Conservation (phyloP, 2,888 invertebrate species). For the Spodoptera picta region DNA sequence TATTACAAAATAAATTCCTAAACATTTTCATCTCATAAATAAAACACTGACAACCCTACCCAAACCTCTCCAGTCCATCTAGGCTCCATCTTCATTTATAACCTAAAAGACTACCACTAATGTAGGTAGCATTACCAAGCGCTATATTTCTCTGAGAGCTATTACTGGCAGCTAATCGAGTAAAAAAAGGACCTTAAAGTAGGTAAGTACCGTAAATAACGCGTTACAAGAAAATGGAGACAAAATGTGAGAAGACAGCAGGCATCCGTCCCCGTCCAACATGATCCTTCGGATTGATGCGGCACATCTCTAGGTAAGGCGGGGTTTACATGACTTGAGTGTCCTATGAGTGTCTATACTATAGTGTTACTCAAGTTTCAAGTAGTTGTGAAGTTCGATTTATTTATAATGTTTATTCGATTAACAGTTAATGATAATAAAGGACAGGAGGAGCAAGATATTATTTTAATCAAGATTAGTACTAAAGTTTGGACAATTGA, state of each 20-base stretch:
- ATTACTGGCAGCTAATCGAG: conserved; percentile 35
- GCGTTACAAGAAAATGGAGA: conserved; percentile 49
- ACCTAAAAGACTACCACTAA: too few species aligned
- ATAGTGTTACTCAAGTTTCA: not conserved
- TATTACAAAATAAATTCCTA: too few species aligned
- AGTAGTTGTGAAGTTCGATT: too few species aligned
- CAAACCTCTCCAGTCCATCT: too few species aligned
- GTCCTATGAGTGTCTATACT: not conserved
- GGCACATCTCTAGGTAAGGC: conserved; percentile 38
- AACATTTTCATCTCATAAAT: too few species aligned
- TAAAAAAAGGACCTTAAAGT: conserved; percentile 33
- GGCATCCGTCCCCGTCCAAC: conserved; percentile 50
- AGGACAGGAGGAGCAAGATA: not conserved
- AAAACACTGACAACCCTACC: too few species aligned
- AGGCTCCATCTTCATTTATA: too few species aligned
- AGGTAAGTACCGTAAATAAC: conserved; percentile 48
- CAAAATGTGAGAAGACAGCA: conserved; percentile 52
- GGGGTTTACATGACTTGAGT: conserved; percentile 23
- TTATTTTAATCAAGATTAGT: not conserved
- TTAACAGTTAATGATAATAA: too few species aligned
- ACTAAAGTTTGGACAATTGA: too few species aligned
- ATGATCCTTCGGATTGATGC: conserved; percentile 66
- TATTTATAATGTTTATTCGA: too few species aligned
- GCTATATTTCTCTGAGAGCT: conserved; percentile 16
- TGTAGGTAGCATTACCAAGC: not conserved